Evolutionary conservation across 2,888 invertebrate species (phyloP).

Genomic region (Scaptomyza polygonia): DNA sequence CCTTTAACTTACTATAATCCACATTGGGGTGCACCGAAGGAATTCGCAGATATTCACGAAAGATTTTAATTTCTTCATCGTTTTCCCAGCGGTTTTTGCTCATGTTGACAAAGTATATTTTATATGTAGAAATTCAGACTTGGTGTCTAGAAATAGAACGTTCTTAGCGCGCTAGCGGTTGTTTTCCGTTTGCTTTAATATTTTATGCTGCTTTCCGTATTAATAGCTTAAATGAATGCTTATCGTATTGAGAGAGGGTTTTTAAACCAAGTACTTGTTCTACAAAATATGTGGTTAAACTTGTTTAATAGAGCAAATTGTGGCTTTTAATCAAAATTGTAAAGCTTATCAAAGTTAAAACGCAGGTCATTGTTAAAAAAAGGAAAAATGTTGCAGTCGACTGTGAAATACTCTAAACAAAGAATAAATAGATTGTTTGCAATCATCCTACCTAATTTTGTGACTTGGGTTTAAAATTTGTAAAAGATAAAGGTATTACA

Average conservation of each 20-base stretch:
- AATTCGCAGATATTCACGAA: conserved; percentile 92
- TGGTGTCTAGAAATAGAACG: neutral
- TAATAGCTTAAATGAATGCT: conserved; percentile 5
- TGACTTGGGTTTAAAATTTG: too few species aligned
- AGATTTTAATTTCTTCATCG: conserved; percentile 88
- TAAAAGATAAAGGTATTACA: too few species aligned
- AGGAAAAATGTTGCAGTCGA: too few species aligned
- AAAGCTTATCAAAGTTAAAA: neutral
- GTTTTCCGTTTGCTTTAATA: neutral
- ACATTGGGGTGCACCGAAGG: conserved; percentile 93
- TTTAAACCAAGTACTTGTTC: neutral
- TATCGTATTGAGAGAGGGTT: neutral
- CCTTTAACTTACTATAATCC: conserved; percentile 88
- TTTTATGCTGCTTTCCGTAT: neutral
- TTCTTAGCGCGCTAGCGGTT: neutral
- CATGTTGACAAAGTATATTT: conserved; percentile 34
- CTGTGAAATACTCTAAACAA: too few species aligned
- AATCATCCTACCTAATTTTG: too few species aligned
- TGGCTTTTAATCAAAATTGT: neutral
- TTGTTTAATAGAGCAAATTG: conserved; percentile 13
- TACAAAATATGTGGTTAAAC: conserved; percentile 9
- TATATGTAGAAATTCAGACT: neutral
- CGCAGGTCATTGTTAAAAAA: too few species aligned
- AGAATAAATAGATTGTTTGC: too few species aligned
- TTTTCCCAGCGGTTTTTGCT: conserved; percentile 78